Base-by-base conservation (phyloP, 2,113 vertebrate species). In the Tachuris rubrigastra region DNA sequence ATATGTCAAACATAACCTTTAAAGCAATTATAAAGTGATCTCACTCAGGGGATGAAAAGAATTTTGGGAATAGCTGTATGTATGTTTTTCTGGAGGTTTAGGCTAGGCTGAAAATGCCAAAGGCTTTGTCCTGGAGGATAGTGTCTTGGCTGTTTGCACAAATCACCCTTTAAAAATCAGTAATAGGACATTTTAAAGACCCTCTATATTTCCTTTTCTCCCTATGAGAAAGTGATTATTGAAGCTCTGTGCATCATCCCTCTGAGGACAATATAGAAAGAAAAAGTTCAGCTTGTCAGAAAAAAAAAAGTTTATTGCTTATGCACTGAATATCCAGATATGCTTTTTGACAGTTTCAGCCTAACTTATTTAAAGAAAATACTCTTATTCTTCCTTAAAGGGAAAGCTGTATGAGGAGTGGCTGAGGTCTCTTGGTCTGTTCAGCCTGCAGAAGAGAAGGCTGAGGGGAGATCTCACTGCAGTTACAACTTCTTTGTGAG, bases 1-100 rank as follows among this genome's bases (percentile, higher is more conserved):
- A 25, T 52, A 81, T 94, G 78, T 88, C 91, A 96, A 91, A 83
- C 33, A 65, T 83, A 96, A 92, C 94, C 72, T 95, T 97, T 91
- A 92, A 86, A 91, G 67, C 65, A 79, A 88, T 86, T 95, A 71
- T 76, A 86, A 93, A 91, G 52, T 92, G 53, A 85, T 79, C 47
- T 82, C 37, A 84, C 89, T 92, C 67, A 67, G 30, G 49, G 62
- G 68, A 94, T 95, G 30, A 92, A 92, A 91, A 39, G 50, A 63
- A 79, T 80, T 90, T 97, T 91, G 91, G 22, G 62, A 95, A 49
- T 90, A 95, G 85, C 19, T 59, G 13, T 76, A 42, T 89, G 28
- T 72, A 65, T 81, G 39, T 89, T 95, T 94, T 93, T 89, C 60
- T 87, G n/a, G 44, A 93, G 60, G 33, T 63, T 88, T 63, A 73